Evolutionary conservation across 2,797 vertebrate genomes (phyloP).

Genomic region (Paedocypris micromegethes): DNA sequence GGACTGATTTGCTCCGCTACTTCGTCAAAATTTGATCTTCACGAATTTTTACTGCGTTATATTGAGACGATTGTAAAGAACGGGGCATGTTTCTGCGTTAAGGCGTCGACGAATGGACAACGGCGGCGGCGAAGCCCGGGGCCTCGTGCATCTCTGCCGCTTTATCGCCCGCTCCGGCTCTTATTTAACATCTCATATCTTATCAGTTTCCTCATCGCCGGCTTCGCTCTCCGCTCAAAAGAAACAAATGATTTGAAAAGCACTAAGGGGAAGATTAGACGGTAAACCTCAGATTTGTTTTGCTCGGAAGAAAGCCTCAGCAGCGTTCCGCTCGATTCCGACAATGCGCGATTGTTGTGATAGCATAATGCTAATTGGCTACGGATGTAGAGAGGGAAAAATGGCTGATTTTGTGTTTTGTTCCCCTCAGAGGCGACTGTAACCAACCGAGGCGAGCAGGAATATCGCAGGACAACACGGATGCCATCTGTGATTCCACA

Average conservation of each 20-base stretch:
- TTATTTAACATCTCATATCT: constrained; percentile 49
- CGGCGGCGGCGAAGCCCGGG: constrained; percentile 15
- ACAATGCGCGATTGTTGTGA: constrained; percentile 36
- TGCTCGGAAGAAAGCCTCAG: constrained; percentile 41
- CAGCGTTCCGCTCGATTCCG: constrained; percentile 40
- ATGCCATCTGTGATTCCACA: too few relatives aligned
- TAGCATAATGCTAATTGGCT: constrained; percentile 45
- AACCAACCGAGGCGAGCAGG: too few relatives aligned
- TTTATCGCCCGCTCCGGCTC: constrained; percentile 25
- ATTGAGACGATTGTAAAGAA: constrained; percentile 5
- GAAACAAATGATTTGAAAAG: constrained; percentile 28
- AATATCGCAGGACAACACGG: too few relatives aligned
- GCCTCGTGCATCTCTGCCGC: constrained; percentile 38
- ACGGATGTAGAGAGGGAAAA: constrained; percentile 37
- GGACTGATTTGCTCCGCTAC: too few relatives aligned
- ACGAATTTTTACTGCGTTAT: neutral
- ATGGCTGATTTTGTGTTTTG: neutral
- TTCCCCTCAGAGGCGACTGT: neutral
- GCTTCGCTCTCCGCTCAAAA: constrained; percentile 34
- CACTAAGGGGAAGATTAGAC: constrained; percentile 40
- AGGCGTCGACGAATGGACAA: constrained; percentile 12
- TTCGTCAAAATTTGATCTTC: neutral
- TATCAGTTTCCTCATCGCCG: constrained; percentile 47
- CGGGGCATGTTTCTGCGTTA: constrained; percentile 24
- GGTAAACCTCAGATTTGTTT: constrained; percentile 42